phyloP scores from a whole-genome alignment of 1,140 invertebrate species.

The Whitmania pigra region DNA sequence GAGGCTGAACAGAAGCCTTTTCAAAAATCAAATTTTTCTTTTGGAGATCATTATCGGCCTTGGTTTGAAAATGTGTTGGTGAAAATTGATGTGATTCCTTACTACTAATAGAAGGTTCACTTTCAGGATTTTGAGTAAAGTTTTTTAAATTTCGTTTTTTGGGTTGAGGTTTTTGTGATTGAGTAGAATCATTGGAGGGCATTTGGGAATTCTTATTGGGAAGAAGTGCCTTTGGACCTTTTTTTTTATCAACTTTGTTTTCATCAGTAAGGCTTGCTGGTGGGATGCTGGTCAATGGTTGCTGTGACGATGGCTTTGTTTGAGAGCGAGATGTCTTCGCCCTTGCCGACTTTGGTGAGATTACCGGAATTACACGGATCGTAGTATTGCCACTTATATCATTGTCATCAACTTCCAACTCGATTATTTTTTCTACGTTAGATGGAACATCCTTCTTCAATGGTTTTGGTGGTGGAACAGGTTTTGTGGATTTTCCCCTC shows the following conservation, averaged over 20 bases:
- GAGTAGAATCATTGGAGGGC: not conserved
- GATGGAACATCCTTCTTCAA: not conserved
- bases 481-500: not conserved
- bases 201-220: not conserved
- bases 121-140: not conserved
- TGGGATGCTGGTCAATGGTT: too few relatives aligned
- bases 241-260: not conserved
- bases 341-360: not conserved
- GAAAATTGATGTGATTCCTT: not conserved
- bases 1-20: not conserved
- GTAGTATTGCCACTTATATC: not conserved
- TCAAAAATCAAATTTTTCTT: slow-evolving; percentile 16
- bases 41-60: not conserved
- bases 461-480: slow-evolving; percentile 4
- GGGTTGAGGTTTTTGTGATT: not conserved
- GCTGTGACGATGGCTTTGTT: not conserved
- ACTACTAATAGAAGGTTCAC: too few relatives aligned
- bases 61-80: not conserved
- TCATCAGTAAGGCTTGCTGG: not conserved
- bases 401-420: slow-evolving; percentile 10
- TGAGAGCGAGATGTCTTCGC: not conserved
- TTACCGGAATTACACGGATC: slow-evolving; percentile 16
- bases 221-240: not conserved
- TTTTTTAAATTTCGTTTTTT: not conserved
- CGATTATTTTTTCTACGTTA: slow-evolving; percentile 5